A percentile compares a stretch with the other conserved stretches of the same genome.
Evolutionary conservation across 1,140 invertebrate species (phyloP).

Genomic region (Daktulosphaira vitifoliae): DNA sequence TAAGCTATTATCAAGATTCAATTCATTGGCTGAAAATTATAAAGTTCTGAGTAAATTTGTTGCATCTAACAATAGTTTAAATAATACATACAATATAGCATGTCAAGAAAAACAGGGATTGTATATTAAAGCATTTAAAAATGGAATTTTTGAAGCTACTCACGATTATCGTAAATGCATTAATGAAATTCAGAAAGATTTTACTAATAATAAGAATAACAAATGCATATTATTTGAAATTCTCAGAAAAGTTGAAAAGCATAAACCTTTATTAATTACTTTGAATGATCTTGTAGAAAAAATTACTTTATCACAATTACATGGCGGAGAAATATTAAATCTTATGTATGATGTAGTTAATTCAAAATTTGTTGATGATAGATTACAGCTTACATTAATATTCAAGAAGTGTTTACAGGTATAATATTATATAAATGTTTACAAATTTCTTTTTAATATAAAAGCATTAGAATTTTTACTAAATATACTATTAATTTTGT

Average conservation of each 20-base stretch:
- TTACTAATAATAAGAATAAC: slow-evolving; percentile 13
- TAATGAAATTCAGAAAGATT: slow-evolving; percentile 6
- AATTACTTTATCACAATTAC: slow-evolving; percentile 2
- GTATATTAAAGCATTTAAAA: background rate
- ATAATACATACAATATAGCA: background rate
- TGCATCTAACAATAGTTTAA: background rate
- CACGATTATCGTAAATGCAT: background rate
- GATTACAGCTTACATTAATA: slow-evolving; percentile 1
- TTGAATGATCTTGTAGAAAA: slow-evolving; percentile 7
- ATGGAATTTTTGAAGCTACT: background rate
- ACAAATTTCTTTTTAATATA: too few relatives aligned
- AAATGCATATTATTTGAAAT: slow-evolving; percentile 14
- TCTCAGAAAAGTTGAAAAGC: slow-evolving; percentile 16
- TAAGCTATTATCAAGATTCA: background rate
- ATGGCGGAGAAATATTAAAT: slow-evolving; percentile 23
- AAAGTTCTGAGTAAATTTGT: background rate
- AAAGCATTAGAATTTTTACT: too few relatives aligned
- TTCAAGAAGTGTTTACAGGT: slow-evolving; percentile 32
- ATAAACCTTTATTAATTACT: slow-evolving; percentile 6
- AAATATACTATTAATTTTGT: too few relatives aligned
- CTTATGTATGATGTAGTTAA: background rate
- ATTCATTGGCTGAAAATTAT: slow-evolving; percentile 2
- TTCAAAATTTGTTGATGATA: background rate
- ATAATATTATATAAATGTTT: too few relatives aligned
- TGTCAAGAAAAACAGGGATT: background rate